Base-by-base conservation (phyloP, 2,888 invertebrate species). In the Ectemnius cavifrons region DNA sequence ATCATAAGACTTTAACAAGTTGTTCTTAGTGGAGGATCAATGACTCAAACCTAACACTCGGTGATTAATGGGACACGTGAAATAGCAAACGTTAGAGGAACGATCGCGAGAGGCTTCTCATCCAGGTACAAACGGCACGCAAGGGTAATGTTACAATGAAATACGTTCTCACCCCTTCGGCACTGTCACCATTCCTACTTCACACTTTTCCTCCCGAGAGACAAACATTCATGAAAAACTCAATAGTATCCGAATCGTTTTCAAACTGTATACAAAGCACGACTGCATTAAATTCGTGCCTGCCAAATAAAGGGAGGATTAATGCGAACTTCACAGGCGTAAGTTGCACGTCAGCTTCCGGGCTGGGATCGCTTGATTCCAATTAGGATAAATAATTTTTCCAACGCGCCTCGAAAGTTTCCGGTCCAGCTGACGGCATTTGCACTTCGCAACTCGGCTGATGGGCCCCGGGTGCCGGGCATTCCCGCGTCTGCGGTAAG, bases 101-200 rank as follows among this genome's bases (percentile, higher is more conserved):
- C 78, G 79, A 78, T 69, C 49, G 62, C 72, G 67, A 81, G 75
- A 76, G 80, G 68, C 78, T 75, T 72, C 66, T 65, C 23, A 45
- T 73, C 67, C 71, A 81, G 78, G 80, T 81, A 76, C 60, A 77
- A 86, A 86, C 78, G 81, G 82, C 75, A 83, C 87, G 77, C 86
- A 78, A 56, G 87, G 86, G 87, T 84, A 74, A 77, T 72, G 82
- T 87, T 84, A 82, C 76, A 75, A 77, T 85, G 80, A 87, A 86
- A 86, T 87, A 87, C 71, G 64, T 70, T 74, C 37, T 37, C 78
- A 77, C 71, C 73, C 67, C 52, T 75, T 77, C 73, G 57, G 60
- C 23, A 61, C 62, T 57, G 18, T 45, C 64, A 47, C 73, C 63
- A 79, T 75, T 70, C 65, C 67, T 62, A 73, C 60, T 59, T 64